These are phyloP conservation scores for Lasioglossum baleicum DNA, from an alignment of 1,140 invertebrate genomes.

Conservation along the genomic window DNA sequence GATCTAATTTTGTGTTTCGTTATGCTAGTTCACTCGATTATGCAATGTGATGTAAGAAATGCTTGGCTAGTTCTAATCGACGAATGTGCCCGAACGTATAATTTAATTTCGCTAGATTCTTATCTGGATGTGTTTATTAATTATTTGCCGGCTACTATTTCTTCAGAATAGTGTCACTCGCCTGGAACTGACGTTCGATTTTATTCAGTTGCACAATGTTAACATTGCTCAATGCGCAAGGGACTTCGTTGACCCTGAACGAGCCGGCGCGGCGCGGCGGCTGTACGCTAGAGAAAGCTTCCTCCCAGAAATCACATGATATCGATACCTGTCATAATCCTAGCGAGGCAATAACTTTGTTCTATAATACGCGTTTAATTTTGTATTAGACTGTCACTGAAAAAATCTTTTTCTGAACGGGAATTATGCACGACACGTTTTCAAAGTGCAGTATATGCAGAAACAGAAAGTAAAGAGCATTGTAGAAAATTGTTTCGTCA, in stretches of 20 bases:
- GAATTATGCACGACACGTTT: not conserved
- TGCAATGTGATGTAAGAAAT: no score
- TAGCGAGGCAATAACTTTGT: not conserved
- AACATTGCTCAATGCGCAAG: not conserved
- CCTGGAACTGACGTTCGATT: not conserved
- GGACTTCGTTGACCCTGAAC: conserved; percentile 3
- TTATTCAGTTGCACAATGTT: conserved; percentile 3
- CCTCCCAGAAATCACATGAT: not conserved
- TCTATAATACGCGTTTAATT: not conserved
- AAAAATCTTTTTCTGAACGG: not conserved
- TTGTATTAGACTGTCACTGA: not conserved
- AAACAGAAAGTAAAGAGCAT: no score
- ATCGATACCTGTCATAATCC: not conserved
- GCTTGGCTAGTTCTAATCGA: no score
- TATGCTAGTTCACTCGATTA: no score
- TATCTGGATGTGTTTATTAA: no score
- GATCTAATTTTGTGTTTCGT: no score
- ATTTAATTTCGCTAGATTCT: no score
- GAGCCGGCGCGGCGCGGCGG: not conserved
- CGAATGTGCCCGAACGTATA: no score
- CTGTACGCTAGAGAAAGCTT: not conserved
- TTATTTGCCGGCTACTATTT: not conserved
- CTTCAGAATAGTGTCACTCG: not conserved
- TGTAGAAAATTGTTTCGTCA: no score
- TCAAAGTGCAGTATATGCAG: not conserved